Base-by-base conservation (phyloP, 2,113 vertebrate species). In the Scopus umbretta region DNA sequence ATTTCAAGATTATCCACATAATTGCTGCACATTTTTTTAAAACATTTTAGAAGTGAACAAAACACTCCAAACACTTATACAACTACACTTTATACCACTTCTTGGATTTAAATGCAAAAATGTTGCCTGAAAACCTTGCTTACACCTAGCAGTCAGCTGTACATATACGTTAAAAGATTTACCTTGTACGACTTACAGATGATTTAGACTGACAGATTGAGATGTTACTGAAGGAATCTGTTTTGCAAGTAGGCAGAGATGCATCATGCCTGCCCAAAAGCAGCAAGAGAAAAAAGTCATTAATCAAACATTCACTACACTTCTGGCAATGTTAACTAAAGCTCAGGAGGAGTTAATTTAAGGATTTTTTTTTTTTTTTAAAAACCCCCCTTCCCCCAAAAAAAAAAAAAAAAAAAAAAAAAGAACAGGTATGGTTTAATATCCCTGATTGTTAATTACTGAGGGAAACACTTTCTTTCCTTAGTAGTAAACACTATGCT, bases 221-320 rank as follows among this genome's bases (percentile, higher is more conserved):
- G 68, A 45, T 42, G 91, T 88, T 95, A 94, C 6, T 68, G 68
- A 86, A 95, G 95, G 34, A 71, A 78, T 73, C 80, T 72, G 74
- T 72, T 94, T 94, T 70, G 1, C 11, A 84, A 81, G 59, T 29
- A 91, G 47, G n/a, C 38, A 94, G 32, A 70, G 81, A 55, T 52
- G 74, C 34, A 82, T 80, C 89, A 30, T 34, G 62, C 81, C 94
- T 96, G 82, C 80, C 62, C 93, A 94, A 94, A 93, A 93, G 72
- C 34, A 97, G 65, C 13, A 92, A 88, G 47, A 90, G 59, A 96
- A 81, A 72, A 11, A 82, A 88, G 38, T 53, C 9, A 38, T 71
- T 74, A 76, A 79, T 76, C 52, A 73, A 82, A 59, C 11, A 40
- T 2, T 73, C 66, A 29, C 5, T 61, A 42, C 18, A 84, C 11